These are phyloP conservation scores for Diglossa brunneiventris DNA, from an alignment of 2,113 vertebrate genomes.

Conservation along the genomic window DNA sequence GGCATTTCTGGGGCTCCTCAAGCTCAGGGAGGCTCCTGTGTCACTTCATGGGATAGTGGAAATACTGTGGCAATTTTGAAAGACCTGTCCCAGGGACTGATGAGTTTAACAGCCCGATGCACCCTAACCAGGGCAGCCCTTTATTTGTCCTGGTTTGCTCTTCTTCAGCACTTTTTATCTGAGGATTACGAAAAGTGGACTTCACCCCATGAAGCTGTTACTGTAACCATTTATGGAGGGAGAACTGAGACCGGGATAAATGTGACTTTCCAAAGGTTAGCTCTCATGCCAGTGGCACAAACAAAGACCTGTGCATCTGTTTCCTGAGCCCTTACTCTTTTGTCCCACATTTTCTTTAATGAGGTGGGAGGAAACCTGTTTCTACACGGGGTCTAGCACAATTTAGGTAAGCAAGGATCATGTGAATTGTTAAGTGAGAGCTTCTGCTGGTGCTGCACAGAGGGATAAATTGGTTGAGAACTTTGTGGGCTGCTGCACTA, in stretches of 20 bases:
- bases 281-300: neutral
- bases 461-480: neutral
- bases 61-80: neutral
- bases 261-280: slow-evolving; percentile 1
- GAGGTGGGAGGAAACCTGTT: neutral
- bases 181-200: slow-evolving; percentile 13
- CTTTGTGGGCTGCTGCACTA: neutral
- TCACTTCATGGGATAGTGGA: neutral
- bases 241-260: neutral
- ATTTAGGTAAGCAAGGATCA: neutral
- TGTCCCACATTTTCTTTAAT: neutral
- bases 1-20: neutral
- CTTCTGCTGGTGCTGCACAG: neutral
- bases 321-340: neutral
- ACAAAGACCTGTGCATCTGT: neutral
- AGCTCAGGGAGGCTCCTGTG: neutral
- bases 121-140: neutral
- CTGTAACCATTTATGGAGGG: neutral
- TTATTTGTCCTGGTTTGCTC: slow-evolving; percentile 23
- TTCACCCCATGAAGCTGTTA: slow-evolving; percentile 7
- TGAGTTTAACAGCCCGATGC: neutral
- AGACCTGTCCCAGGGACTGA: neutral
- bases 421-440: neutral
- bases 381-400: neutral
- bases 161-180: neutral